Base-by-base conservation (phyloP, 2,888 invertebrate genomes). In the Plutella xylostella region DNA sequence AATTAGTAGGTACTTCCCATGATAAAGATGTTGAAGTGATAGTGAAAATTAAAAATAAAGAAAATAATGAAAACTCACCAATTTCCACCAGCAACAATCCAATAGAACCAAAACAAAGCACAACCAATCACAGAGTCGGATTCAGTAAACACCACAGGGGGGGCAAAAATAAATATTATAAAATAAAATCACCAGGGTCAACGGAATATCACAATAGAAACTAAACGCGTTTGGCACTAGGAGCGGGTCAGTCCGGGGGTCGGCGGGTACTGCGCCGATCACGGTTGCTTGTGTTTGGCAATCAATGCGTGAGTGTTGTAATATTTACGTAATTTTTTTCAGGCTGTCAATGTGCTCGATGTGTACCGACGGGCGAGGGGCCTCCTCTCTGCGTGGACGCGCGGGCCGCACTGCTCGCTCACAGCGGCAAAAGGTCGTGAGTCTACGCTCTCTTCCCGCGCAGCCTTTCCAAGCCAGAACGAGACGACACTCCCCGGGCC, bases 371-470 rank as follows among this genome's bases (percentile, higher is more conserved):
- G 48, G 34, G 48, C 49, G 44, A 2, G 21, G 46, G 51, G 49
- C 47, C 47, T 56, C 79, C 66, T 55, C 64, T 72, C 75, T 68
- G 73, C 64, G 67, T 67, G 72, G 74, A 74, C 68, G 82, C 69
- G 67, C 80, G 74, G 78, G 71, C 79, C 82, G 83, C 80, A 83
- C 83, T 83, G 83, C 75, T 68, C 69, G 76, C 71, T 71, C 73
- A 68, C 75, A 80, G 76, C 74, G 70, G 69, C 80, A 73, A 83
- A 82, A 80, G 83, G 83, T 80, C 83, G 82, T 82, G 77, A 79
- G 76, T 72, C 74, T 79, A 82, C 83, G 80, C 80, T 83, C 83
- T 83, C 83, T 82, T 80, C 80, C 77, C 83, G 79, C 82, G 83
- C 83, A 82, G 83, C 83, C 83, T 82, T 77, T 74, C 69, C 67